Percentiles rank a stretch among this genome's conserved stretches.
Conservation (phyloP, 2,113 vertebrate genomes). For the Tauraco erythrolophus region DNA sequence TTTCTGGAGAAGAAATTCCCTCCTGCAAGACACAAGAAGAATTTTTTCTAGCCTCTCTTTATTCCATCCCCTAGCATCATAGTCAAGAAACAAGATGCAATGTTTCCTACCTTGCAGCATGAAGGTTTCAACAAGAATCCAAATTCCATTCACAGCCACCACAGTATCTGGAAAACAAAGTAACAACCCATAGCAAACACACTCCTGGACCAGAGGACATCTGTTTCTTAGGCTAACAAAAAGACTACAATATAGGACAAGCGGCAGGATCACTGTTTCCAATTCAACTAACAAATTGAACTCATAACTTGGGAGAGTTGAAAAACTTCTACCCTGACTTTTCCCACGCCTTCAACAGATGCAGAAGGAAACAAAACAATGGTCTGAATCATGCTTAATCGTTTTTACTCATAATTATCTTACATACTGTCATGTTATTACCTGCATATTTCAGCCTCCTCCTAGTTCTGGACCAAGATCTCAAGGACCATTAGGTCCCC, state of each 20-base stretch:
- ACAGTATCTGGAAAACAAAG: conserved; percentile 84
- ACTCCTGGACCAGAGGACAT: background rate
- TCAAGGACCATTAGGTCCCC: background rate
- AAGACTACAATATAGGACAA: background rate
- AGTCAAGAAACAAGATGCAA: background rate
- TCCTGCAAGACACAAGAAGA: conserved; percentile 73
- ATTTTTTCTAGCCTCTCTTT: background rate
- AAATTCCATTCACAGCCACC: conserved; percentile 95
- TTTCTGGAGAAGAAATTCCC: conserved; percentile 87
- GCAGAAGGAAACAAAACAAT: background rate
- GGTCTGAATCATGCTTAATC: background rate
- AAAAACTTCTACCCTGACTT: background rate
- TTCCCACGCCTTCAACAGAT: background rate
- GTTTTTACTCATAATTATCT: background rate
- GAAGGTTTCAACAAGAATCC: conserved; percentile 96
- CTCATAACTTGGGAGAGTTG: background rate
- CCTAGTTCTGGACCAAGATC: background rate
- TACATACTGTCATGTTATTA: background rate
- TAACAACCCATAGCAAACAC: background rate
- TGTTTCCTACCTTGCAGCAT: conserved; percentile 85
- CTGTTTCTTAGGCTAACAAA: background rate
- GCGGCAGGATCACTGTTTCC: background rate
- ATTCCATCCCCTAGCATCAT: background rate
- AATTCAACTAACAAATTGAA: background rate
- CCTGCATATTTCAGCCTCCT: background rate